Conservation (phyloP, 2,113 vertebrate genomes). For the Vicugna pacos region DNA sequence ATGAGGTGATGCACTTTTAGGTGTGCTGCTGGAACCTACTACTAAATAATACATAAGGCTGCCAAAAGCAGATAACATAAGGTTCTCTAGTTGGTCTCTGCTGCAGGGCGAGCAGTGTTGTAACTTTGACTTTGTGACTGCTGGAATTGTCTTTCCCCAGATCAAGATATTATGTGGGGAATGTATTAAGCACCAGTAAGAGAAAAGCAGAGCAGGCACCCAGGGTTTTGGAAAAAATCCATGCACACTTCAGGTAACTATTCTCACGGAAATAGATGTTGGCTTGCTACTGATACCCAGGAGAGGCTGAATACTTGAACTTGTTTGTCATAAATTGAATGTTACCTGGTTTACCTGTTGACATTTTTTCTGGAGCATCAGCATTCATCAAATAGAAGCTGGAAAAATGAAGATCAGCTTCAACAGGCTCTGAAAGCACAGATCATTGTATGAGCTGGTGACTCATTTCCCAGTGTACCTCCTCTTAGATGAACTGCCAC, state of each 20-base stretch:
- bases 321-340: neutral
- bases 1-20: neutral
- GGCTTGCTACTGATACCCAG: neutral
- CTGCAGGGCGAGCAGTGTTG: neutral
- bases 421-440: neutral
- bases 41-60: neutral
- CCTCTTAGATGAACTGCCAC: neutral
- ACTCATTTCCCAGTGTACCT: neutral
- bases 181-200: neutral
- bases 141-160: neutral
- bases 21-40: neutral
- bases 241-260: neutral
- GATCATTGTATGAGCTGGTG: neutral
- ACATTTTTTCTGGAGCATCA: neutral
- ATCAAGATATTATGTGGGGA: neutral
- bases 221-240: neutral
- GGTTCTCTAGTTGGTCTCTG: neutral
- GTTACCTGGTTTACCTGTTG: neutral
- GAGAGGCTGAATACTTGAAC: neutral
- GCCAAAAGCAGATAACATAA: neutral
- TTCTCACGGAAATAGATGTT: neutral
- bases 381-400: neutral
- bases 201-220: neutral
- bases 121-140: neutral
- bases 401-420: neutral